Base-by-base conservation (phyloP, 2,888 invertebrate species). In the Petrophora chlorosata region DNA sequence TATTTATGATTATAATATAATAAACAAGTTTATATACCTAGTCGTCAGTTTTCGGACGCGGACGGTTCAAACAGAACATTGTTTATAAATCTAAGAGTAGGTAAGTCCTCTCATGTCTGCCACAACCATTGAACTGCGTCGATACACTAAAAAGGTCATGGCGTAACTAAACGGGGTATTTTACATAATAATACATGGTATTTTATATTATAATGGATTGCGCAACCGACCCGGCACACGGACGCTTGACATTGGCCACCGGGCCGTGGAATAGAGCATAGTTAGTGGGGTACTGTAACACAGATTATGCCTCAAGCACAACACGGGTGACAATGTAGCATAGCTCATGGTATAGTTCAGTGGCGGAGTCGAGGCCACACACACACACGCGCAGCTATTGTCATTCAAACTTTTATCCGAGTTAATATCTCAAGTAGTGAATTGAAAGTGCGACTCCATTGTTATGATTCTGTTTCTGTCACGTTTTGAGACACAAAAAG, bases 161-260 rank as follows among this genome's bases (percentile, higher is more conserved):
- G 47, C 25, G 30, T 41, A 36, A 30, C 41, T 25, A 34, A 36
- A 8, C 36, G 32, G 30, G 7, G 13, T 8, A 39, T 14, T 48
- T 48, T 48, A 48, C 47, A 48, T 48, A 48, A 47, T 41, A 47
- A 48, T 36, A 14, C 28, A 25, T 14, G 34, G 34, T 35, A 35
- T 40, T 29, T 38, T 3, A 23, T 29, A 39, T 28, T 28, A 25
- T 40, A 22, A 29, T 29, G 3, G 14, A 14, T 41, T 47, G 36
- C 13, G 41, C 30, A 41, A 41, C n/a, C 13, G 47, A 41, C 32
- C 45, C 16, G 29, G 13, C 34, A 9, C 46, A 33, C 28, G 40
- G 46, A 3, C 43, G 28, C 25, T 12, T 22, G 39, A 39, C 46
- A 46, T 46, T 39, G 39, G 7, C 19, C 39, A n/a, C 16, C 1